Conservation (phyloP, 2,797 vertebrate genomes). For the Parotocinclus haroldoi region DNA sequence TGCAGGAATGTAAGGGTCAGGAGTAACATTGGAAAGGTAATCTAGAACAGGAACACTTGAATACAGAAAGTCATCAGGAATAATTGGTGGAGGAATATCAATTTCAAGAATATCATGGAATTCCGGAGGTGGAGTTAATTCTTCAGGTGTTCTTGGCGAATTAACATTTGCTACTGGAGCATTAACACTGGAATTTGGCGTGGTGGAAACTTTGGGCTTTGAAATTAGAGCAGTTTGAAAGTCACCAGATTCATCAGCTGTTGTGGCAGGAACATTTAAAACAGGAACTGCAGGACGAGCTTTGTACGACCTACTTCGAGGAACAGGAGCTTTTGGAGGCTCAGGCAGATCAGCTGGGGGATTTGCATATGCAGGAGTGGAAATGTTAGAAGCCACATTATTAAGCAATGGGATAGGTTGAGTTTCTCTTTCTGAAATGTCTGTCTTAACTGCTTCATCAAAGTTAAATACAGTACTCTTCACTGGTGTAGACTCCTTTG, state of each 20-base stretch:
- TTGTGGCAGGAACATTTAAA: conserved; percentile 22
- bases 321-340: not conserved
- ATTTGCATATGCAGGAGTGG: not conserved
- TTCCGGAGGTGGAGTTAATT: not conserved
- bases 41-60: conserved; percentile 3
- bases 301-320: not conserved
- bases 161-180: not conserved
- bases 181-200: not conserved
- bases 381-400: conserved; percentile 1
- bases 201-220: conserved; percentile 26
- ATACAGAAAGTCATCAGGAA: conserved; percentile 10
- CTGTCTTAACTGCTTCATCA: not conserved
- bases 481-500: not conserved
- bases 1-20: not conserved
- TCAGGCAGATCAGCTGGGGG: not conserved
- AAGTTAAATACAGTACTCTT: not conserved
- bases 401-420: not conserved
- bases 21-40: conserved; percentile 19
- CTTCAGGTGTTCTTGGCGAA: not conserved
- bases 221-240: conserved; percentile 28
- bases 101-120: not conserved
- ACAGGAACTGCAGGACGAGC: conserved; percentile 22
- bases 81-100: not conserved
- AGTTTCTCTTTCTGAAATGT: no score
- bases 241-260: conserved; percentile 25